Base-by-base conservation (phyloP, 2,888 invertebrate genomes). In the Invenusta paracnida region DNA sequence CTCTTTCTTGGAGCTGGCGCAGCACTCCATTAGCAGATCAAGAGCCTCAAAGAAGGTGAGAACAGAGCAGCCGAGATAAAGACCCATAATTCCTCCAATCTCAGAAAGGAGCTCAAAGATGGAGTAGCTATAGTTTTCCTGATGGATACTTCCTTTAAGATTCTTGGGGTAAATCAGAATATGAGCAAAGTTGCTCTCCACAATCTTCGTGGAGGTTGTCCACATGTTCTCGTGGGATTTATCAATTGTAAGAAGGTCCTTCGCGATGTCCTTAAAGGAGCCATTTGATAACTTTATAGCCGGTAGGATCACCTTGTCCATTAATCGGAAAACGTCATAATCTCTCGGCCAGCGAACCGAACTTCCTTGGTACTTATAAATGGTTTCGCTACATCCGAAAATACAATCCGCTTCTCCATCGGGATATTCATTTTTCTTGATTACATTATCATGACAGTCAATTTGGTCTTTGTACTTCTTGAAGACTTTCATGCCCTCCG, bases 11-110 rank as follows among this genome's bases (percentile, higher is more conserved):
- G n/a, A n/a, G n/a, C n/a, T n/a, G n/a, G n/a, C n/a, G n/a, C n/a
- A n/a, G n/a, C n/a, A n/a, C n/a, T 73, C 73, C 2, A 73, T 73
- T 23, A 73, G 2, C 73, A 73, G 5, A 73, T 82, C 82, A 28
- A 82, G 2, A 17, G 29, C 28, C 23, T 82, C 82, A 82, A 82
- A 82, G 13, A 82, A 11, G 13, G 82, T 82, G 25, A 82, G 29
- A 82, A 82, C 28, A 28, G 25, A 25, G 5, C 5, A 5, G 13
- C 82, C 82, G 1, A 82, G 29, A 17, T 30, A 82, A n/a, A 82
- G 31, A 5, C 82, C 82, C n/a, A 30, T 2, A 30, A 82, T 82
- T 29, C 82, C 82, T 5, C 82, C 82, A 2, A 82, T 23, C 29
- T 82, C 82, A 1, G 82, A 82, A 11, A 82, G 29, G 2, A 82